Base-by-base conservation (phyloP, 1,140 invertebrate species). In the Dreissena polymorpha region DNA sequence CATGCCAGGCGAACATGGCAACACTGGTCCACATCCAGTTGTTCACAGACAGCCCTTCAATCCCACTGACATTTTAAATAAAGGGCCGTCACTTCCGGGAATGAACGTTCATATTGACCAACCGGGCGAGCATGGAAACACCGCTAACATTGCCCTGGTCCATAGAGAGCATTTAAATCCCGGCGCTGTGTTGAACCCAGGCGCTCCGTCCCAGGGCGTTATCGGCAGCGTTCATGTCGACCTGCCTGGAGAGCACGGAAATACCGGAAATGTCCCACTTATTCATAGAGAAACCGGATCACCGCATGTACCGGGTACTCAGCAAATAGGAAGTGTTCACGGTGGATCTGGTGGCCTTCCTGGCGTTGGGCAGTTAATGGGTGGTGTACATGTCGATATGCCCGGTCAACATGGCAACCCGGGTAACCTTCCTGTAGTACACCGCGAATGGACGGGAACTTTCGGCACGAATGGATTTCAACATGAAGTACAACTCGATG, bases 1-100 rank as follows among this genome's bases (percentile, higher is more conserved):
- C 72, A 51, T 74, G 10, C 72, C 72, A 27, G 72, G 72, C 16
- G 10, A 74, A 29, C 53, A 74, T 16, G 72, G 72, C 23, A 74
- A 74, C 55, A 53, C 53, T 18, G 21, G 21, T 12, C 53, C 51
- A 12, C 53, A 60, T 57, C 72, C 72, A 21, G 55, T 74, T 57
- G 55, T 74, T 2, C 72, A 74, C 27, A 27, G 72, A 63, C 21
- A 74, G 21, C 10, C 21, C 16, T 60, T 60, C 57, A 18, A 60
- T 60, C 57, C 16, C 16, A 60, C 16, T 60, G 39, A 39, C 2
- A 39, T 5, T 39, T 2, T 39, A 39, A 39, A 39, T 39, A 2
- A 39, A 39, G 39, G 39, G 39, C 39, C 39, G 39, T 39, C 39
- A 39, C 2, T 39, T 39, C 39, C 39, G 39, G 57, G 3, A 60